Evolutionary conservation across 2,113 vertebrate species (phyloP).

Genomic region (Bubo scandiacus): DNA sequence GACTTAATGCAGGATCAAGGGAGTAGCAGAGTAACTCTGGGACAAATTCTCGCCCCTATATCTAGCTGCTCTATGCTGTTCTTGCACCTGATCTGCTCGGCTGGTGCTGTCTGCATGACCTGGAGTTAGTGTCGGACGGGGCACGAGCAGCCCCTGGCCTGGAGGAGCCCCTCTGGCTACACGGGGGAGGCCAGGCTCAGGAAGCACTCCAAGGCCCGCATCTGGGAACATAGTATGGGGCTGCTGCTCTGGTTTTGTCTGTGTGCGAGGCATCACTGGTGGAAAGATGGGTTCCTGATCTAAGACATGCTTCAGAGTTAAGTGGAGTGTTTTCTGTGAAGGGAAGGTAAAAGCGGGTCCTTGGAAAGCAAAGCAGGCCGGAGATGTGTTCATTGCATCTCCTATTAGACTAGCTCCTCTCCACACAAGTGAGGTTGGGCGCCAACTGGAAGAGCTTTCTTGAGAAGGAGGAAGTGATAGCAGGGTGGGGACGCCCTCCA

Average conservation of each 20-base stretch:
- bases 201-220: neutral
- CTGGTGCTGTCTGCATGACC: neutral
- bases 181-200: neutral
- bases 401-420: neutral
- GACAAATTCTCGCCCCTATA: neutral
- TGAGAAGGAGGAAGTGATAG: neutral
- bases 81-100: no score
- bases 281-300: neutral
- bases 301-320: neutral
- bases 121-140: neutral
- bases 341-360: neutral
- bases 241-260: neutral
- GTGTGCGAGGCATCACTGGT: neutral
- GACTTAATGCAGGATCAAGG: neutral
- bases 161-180: neutral
- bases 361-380: neutral
- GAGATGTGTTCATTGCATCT: neutral
- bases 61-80: neutral
- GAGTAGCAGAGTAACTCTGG: neutral
- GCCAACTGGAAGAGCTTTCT: neutral
- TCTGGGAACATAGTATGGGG: neutral
- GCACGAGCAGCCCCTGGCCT: no score
- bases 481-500: neutral
- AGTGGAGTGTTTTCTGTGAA: neutral
- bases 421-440: neutral